Evolutionary conservation across 2,113 vertebrate genomes (phyloP).

Genomic region (Litocranius walleri): DNA sequence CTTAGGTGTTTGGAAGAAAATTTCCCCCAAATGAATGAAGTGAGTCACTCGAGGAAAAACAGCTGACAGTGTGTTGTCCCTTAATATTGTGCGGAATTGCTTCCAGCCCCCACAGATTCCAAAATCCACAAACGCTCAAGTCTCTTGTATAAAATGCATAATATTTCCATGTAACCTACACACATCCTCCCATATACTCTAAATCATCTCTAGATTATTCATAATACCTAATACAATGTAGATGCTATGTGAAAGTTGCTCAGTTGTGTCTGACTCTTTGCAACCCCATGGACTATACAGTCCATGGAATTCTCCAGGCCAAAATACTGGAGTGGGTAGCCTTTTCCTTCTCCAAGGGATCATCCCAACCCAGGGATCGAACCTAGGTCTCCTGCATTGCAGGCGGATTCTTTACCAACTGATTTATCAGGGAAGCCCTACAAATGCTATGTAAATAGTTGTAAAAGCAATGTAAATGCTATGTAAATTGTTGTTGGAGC

Average conservation of each 20-base stretch:
- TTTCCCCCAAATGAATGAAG: slow-evolving; percentile 5
- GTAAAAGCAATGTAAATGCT: not conserved
- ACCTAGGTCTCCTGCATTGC: not conserved
- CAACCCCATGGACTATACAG: not conserved
- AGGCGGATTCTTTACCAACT: not conserved
- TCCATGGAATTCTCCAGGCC: not conserved
- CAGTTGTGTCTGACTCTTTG: not conserved
- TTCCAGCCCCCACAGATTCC: not conserved
- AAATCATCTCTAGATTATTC: not conserved
- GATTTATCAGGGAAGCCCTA: not conserved
- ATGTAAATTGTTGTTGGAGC: not conserved
- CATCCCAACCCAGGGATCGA: not conserved
- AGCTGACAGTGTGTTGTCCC: not conserved
- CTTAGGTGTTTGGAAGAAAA: not conserved
- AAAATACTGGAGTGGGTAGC: not conserved
- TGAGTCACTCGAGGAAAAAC: slow-evolving; percentile 25
- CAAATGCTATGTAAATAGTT: not conserved
- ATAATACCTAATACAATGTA: not conserved
- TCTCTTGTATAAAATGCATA: not conserved
- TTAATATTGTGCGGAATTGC: not conserved
- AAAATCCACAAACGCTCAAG: not conserved
- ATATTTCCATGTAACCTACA: not conserved
- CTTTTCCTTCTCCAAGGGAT: not conserved
- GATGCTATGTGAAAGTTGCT: not conserved
- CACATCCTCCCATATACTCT: not conserved